A percentile compares a stretch with the other conserved stretches of the same genome.
Evolutionary conservation across 2,888 invertebrate genomes (phyloP).

Genomic region (Ctena decussata): DNA sequence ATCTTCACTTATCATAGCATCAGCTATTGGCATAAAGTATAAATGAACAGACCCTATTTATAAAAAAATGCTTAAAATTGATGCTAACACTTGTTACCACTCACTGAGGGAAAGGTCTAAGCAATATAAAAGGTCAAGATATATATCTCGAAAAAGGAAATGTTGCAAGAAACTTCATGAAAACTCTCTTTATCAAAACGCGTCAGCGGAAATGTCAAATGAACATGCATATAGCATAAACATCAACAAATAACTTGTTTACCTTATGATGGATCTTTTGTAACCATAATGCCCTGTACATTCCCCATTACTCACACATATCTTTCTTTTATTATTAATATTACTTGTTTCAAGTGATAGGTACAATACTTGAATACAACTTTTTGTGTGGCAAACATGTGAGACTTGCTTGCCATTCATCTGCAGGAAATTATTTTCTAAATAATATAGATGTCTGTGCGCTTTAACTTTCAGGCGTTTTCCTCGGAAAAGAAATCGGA

Average conservation of each 20-base stretch:
- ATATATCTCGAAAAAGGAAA: not conserved
- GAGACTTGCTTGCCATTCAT: not conserved
- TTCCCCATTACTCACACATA: not conserved
- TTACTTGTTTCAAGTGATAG: not conserved
- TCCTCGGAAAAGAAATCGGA: not conserved
- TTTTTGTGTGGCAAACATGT: not conserved
- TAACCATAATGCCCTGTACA: not conserved
- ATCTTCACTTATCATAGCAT: slow-evolving; percentile 16
- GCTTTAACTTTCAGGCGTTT: not conserved
- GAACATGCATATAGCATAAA: not conserved
- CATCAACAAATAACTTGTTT: not conserved
- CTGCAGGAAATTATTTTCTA: not conserved
- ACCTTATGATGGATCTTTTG: not conserved
- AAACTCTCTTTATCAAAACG: not conserved
- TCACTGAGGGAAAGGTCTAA: not conserved
- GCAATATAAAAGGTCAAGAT: not conserved
- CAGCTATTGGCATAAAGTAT: not conserved
- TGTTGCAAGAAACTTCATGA: not conserved
- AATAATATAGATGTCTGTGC: not conserved
- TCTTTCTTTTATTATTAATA: not conserved
- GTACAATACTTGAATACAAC: not conserved
- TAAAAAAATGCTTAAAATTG: not conserved
- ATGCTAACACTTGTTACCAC: not conserved
- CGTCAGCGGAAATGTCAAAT: not conserved
- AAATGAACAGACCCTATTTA: not conserved